Percentiles rank a stretch among this genome's conserved stretches.
phyloP scores from a whole-genome alignment of 2,888 invertebrate species.

The Acanthoscelides obtectus region DNA sequence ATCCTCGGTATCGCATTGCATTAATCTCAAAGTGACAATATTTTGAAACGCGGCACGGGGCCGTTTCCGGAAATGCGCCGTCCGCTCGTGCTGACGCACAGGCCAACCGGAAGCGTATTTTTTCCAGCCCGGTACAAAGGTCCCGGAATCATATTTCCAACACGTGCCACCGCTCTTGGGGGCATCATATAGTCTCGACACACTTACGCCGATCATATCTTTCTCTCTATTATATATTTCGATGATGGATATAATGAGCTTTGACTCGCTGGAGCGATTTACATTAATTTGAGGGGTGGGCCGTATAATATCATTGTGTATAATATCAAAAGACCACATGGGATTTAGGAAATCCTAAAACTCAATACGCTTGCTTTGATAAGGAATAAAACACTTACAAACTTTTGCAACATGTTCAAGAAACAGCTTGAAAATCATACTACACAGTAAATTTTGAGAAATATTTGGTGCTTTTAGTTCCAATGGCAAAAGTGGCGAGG shows the following conservation, averaged over 20 bases:
- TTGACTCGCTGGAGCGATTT: no score
- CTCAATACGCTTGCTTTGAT: no score
- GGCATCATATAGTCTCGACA: neutral
- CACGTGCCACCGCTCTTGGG: neutral
- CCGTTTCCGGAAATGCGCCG: neutral
- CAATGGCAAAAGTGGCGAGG: no score
- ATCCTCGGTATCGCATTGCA: neutral
- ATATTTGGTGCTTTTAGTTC: no score
- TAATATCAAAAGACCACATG: no score
- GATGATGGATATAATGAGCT: neutral
- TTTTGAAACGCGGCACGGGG: neutral
- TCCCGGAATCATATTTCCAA: neutral
- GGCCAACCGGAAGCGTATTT: neutral
- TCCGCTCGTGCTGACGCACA: neutral
- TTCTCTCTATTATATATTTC: neutral
- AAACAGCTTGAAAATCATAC: no score
- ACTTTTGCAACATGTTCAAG: no score
- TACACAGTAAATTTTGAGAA: no score
- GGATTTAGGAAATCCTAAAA: no score
- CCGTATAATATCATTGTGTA: no score
- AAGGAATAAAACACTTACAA: no score
- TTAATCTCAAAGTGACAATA: neutral
- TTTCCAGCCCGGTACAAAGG: neutral
- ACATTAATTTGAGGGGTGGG: no score
- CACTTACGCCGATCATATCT: neutral